Percentiles rank a stretch among this genome's conserved stretches.
phyloP scores from a whole-genome alignment of 2,797 vertebrate species.

The Botia kubotai region DNA sequence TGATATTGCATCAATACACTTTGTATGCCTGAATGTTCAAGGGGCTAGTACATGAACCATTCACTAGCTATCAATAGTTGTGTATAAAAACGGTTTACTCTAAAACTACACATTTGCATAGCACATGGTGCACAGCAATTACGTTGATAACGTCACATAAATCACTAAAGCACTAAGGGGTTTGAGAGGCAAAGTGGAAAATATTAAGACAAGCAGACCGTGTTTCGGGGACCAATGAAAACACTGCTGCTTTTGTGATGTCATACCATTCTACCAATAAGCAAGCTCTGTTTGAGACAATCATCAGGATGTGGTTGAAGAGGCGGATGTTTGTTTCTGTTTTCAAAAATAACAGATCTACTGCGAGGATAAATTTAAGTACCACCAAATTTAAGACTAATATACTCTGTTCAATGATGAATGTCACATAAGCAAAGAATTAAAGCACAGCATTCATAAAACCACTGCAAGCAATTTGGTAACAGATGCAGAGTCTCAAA shows the following conservation, averaged over 20 bases:
- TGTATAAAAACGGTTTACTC: too few species aligned
- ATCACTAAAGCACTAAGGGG: not conserved
- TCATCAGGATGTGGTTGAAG: not conserved
- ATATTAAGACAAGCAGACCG: slow-evolving; percentile 9
- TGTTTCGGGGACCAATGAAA: slow-evolving; percentile 30
- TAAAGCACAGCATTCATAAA: slow-evolving; percentile 13
- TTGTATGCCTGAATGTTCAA: too few species aligned
- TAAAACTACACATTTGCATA: slow-evolving; percentile 36
- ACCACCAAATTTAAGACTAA: not conserved
- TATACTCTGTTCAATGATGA: not conserved
- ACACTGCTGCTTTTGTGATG: slow-evolving; percentile 28
- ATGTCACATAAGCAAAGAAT: slow-evolving; percentile 10
- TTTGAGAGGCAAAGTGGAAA: not conserved
- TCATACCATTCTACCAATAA: slow-evolving; percentile 5
- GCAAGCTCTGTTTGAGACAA: not conserved
- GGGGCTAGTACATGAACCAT: too few species aligned
- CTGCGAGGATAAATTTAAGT: not conserved
- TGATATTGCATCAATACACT: too few species aligned
- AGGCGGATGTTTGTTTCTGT: not conserved
- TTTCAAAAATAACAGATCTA: not conserved
- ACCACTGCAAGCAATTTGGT: slow-evolving; percentile 29
- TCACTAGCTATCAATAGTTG: too few species aligned
- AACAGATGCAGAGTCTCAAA: slow-evolving; percentile 13
- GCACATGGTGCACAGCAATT: slow-evolving; percentile 14
- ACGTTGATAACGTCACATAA: slow-evolving; percentile 13